Evolutionary conservation across 1,140 invertebrate genomes (phyloP), one percentile per base, ranked within the genome.

Genomic region (Platorchestia sp.): DNA sequence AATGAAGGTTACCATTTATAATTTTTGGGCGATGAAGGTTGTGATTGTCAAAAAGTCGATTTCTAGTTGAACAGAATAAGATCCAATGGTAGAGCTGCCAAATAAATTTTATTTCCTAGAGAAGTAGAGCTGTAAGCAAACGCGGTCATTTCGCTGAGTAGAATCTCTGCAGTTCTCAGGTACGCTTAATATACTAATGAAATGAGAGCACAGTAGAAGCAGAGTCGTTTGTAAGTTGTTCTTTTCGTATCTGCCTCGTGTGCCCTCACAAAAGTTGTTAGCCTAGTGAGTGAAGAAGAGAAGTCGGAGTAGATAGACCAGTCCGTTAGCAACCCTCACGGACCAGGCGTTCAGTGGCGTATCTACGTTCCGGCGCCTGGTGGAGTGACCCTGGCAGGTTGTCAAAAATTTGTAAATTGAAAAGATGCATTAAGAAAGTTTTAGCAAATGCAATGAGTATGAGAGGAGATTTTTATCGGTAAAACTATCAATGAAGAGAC

Each of bases 121-220:
- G 27, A 36, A 75, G 59, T 27, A 75, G 59, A 75, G 27, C 59
- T 75, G 36, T 75, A 1, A 36, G 36, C 14, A 75, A 75, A 42
- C n/a, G 87, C 87, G 41, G 41, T 42, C 87, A 89, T 89, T 89
- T 44, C 87, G 87, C 42, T 44, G 43, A 7, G 87, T 89, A 89
- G 87, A 89, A 89, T 75, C 87, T 89, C 87, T 89, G 87, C 87
- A 42, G 87, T 89, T 89, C 87, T 89, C 87, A 89, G 42, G 87
- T 89, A 89, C 87, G 87, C 87, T 89, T 89, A 89, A 89, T 89
- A 89, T 89, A 89, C 87, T 42, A 89, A 89, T 89, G 87, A 89
- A 89, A 89, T 89, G 87, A 89, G 87, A 89, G 42, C 87, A 89
- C 87, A 89, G n/a, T 89, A 89, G 87, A 89, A 89, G 87, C 87